Conservation (phyloP, 1,140 invertebrate species). For the Battus philenor region DNA sequence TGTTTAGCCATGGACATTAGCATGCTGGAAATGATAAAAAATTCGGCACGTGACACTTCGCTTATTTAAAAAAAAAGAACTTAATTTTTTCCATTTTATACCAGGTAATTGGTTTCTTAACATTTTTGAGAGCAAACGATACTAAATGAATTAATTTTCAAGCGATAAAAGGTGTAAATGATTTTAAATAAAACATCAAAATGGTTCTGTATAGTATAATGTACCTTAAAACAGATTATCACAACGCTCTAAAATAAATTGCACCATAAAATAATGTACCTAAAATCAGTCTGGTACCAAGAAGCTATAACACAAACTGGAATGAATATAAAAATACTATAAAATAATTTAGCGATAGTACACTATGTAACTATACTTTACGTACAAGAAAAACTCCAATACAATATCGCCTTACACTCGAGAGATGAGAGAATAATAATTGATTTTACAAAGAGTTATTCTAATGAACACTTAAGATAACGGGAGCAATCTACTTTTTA, state of each 20-base stretch:
- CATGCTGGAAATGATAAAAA: too few relatives aligned
- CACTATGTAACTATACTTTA: constrained; percentile 61
- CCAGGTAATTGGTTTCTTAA: too few relatives aligned
- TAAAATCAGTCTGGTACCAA: constrained; percentile 75
- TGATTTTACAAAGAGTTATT: constrained; percentile 60
- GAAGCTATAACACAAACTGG: constrained; percentile 62
- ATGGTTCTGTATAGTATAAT: constrained; percentile 60
- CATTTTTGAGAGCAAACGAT: too few relatives aligned
- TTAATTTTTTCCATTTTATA: too few relatives aligned
- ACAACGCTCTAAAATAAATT: constrained; percentile 76
- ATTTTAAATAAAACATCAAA: constrained; percentile 25
- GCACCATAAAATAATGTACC: constrained; percentile 75
- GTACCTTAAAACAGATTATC: constrained; percentile 74
- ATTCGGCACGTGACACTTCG: too few relatives aligned
- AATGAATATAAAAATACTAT: constrained; percentile 76
- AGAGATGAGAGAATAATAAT: constrained; percentile 62
- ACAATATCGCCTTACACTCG: constrained; percentile 63
- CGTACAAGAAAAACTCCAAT: constrained; percentile 53
- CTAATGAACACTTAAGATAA: constrained; percentile 73
- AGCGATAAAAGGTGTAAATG: too few relatives aligned
- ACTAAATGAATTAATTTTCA: too few relatives aligned
- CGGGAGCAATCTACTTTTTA: constrained; percentile 52
- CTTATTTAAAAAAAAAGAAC: too few relatives aligned
- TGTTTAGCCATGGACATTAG: too few relatives aligned
- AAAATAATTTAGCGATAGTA: constrained; percentile 70